phyloP scores from a whole-genome alignment of 2,797 vertebrate genomes.

The Cyprinodon diabolis region DNA sequence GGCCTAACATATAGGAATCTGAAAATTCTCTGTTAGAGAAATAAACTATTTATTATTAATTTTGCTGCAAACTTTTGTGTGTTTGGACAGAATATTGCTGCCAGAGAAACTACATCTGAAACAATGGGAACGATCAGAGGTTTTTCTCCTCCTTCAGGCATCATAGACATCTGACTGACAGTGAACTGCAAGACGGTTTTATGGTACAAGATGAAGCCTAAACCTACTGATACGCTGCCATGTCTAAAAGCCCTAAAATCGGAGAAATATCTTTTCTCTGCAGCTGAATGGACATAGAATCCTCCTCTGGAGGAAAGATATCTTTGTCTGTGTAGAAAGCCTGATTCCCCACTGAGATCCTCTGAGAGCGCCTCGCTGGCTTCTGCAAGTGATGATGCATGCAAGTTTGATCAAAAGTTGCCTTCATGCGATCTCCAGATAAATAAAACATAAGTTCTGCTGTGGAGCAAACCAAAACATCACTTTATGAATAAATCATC shows the following conservation, averaged over 20 bases:
- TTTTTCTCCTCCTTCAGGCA: not conserved
- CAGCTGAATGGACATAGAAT: constrained; percentile 44
- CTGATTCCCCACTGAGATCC: constrained; percentile 41
- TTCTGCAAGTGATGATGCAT: constrained; percentile 30
- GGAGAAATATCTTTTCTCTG: constrained; percentile 38
- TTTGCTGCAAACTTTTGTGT: not conserved
- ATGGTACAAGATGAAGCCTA: not conserved
- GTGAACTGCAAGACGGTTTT: not conserved
- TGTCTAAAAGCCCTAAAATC: constrained; percentile 34
- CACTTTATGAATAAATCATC: constrained; percentile 74
- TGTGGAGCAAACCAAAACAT: constrained; percentile 66
- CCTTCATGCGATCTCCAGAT: constrained; percentile 66
- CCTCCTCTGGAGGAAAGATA: constrained; percentile 45
- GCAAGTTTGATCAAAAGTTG: constrained; percentile 75
- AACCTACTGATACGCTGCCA: not conserved
- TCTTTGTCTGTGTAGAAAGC: constrained; percentile 56
- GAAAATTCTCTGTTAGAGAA: not conserved
- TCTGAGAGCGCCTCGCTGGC: constrained; percentile 21
- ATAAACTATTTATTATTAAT: not conserved
- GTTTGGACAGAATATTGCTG: not conserved
- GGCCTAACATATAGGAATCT: no score
- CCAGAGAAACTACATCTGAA: not conserved
- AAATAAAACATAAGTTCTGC: constrained; percentile 73
- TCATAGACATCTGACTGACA: not conserved
- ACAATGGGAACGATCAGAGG: not conserved